Evolutionary conservation across 2,113 vertebrate species (phyloP).

Genomic region (Pachyramphus minor): DNA sequence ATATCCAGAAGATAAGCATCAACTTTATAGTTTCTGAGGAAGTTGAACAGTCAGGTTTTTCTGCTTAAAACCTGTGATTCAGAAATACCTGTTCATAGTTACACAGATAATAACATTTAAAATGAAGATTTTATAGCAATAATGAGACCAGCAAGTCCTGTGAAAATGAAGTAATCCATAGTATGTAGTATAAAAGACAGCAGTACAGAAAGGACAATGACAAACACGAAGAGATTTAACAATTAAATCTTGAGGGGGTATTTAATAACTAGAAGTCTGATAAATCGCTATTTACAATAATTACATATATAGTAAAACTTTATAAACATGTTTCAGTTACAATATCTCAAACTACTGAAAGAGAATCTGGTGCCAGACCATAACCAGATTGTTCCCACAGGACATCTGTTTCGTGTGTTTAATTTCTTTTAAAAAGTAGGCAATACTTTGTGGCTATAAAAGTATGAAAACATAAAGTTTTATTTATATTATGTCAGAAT

Average conservation of each 20-base stretch:
- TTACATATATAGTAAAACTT: constrained; percentile 62
- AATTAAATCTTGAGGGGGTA: constrained; percentile 62
- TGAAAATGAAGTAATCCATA: constrained; percentile 35
- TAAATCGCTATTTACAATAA: constrained; percentile 70
- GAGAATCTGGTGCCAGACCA: constrained; percentile 52
- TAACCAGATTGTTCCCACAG: constrained; percentile 58
- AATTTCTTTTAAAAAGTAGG: constrained; percentile 65
- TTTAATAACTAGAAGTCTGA: constrained; percentile 65
- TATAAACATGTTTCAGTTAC: constrained; percentile 44
- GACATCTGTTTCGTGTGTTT: constrained; percentile 54
- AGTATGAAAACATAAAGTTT: constrained; percentile 43
- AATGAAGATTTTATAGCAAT: constrained; percentile 13
- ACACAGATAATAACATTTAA: constrained; percentile 3
- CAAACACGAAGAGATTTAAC: constrained; percentile 15
- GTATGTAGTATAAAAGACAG: background rate
- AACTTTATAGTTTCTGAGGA: background rate
- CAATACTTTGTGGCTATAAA: constrained; percentile 51
- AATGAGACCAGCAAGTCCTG: constrained; percentile 32
- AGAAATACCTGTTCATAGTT: constrained; percentile 44
- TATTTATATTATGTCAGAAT: constrained; percentile 49
- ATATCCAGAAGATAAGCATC: background rate
- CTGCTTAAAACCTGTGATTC: constrained; percentile 37
- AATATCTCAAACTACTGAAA: constrained; percentile 52
- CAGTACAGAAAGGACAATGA: background rate
- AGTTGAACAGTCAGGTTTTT: background rate